Evolutionary conservation across 2,888 invertebrate species (phyloP), one percentile per base, ranked within the genome.

Genomic region (Eremobia ochroleuca): DNA sequence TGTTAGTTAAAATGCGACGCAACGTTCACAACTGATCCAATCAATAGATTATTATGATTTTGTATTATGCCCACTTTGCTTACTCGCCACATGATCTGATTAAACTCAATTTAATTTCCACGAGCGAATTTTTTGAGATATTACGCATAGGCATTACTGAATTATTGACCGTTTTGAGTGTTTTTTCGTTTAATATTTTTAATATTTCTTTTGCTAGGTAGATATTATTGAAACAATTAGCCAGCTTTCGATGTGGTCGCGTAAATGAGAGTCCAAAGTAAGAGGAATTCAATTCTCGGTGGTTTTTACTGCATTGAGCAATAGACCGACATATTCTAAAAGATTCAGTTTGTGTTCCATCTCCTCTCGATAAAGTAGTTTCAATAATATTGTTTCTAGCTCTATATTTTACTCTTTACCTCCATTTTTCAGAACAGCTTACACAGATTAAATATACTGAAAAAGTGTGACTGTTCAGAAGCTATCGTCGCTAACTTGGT

Each of bases 71-170:
- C 43, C 46, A 37, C 9, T 66, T 76, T 31, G 4, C 43, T 69
- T 31, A 15, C 5, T 68, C 18, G 52, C 13, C 31, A 37, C 5
- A n/a, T 67, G 43, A 43, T 11, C 18, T 52, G 46, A 68, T 49
- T 66, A 2, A 46, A 55, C 6, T 25, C 2, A 64, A 43, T 64
- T 64, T n/a, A 21, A 73, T 72, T 67, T 80, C 28, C 18, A 15
- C 28, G 8, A 40, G 25, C 18, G 13, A 37, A 18, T 55, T 1
- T 34, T 31, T 46, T 49, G 21, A 34, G 25, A 40, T 49, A 21
- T 52, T 75, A 34, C 25, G 31, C 31, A 21, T 25, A 5, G 15
- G n/a, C n/a, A 15, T 28, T 18, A 15, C 9, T 34, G 21, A 40
- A 43, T 52, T 43, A 62, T n/a, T n/a, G 18, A 31, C 21, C 2